Percentiles rank a stretch among this genome's conserved stretches.
Evolutionary conservation across 2,888 invertebrate genomes (phyloP).

Genomic region (Adelognathus sp.): DNA sequence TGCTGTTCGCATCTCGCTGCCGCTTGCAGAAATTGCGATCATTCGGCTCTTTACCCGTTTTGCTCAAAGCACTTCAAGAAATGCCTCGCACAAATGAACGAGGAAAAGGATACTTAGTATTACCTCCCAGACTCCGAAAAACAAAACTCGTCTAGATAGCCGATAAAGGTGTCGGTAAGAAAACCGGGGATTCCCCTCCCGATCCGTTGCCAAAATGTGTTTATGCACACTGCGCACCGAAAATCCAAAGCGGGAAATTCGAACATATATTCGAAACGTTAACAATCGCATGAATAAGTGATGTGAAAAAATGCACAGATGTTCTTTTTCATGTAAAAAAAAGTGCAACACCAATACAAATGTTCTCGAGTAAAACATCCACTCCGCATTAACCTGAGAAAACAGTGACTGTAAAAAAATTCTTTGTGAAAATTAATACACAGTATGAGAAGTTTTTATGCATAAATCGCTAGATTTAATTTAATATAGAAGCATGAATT

Average conservation of each 20-base stretch:
- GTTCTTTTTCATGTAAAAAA: neutral
- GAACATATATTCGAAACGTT: neutral
- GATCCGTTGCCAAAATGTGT: constrained; percentile 7
- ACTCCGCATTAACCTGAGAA: too few species aligned
- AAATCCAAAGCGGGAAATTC: too few species aligned
- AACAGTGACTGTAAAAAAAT: too few species aligned
- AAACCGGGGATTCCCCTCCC: neutral
- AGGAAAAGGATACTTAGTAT: constrained; percentile 39
- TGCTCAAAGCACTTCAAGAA: constrained; percentile 80
- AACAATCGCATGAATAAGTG: neutral
- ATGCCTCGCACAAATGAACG: constrained; percentile 71
- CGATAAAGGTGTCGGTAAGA: too few species aligned
- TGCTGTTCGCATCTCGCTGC: constrained; percentile 80
- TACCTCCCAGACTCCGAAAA: too few species aligned
- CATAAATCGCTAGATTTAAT: constrained; percentile 23
- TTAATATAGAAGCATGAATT: constrained; percentile 76
- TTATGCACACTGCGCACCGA: neutral
- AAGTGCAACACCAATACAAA: neutral
- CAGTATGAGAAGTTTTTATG: too few species aligned
- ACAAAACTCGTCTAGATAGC: too few species aligned
- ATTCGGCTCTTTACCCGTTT: constrained; percentile 76
- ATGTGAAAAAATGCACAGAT: neutral
- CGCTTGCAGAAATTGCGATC: constrained; percentile 79
- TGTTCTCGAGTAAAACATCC: too few species aligned
- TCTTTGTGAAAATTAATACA: too few species aligned